Percentiles rank a stretch among this genome's conserved stretches.
Conservation (phyloP, 2,888 invertebrate species). For the Orchesella flavescens region DNA sequence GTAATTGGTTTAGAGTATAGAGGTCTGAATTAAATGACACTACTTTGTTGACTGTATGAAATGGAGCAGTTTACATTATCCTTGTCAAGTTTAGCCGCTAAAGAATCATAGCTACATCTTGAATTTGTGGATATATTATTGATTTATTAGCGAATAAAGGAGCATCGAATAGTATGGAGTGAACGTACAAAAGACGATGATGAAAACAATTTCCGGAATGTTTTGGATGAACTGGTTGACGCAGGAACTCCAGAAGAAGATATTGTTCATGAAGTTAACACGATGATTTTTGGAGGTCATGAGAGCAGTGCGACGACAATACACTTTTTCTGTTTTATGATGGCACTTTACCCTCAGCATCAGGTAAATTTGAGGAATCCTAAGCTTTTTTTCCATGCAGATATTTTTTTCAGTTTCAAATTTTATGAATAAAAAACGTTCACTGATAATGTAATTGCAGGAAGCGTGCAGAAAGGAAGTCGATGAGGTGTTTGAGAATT, state of each 20-base stretch:
- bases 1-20: too few relatives aligned
- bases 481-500: not conserved
- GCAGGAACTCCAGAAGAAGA: not conserved
- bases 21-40: too few relatives aligned
- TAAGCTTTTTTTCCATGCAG: too few relatives aligned
- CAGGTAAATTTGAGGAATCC: not conserved
- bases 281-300: slow-evolving; percentile 24
- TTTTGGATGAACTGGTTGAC: slow-evolving; percentile 8
- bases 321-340: not conserved
- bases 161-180: not conserved
- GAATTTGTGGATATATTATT: not conserved
- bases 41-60: too few relatives aligned
- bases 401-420: too few relatives aligned
- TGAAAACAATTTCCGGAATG: not conserved
- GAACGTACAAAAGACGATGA: not conserved
- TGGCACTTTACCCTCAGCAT: not conserved
- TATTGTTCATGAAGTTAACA: slow-evolving; percentile 5
- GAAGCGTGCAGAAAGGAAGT: not conserved
- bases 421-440: too few relatives aligned
- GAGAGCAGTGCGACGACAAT: not conserved
- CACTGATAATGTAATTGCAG: too few relatives aligned
- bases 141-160: not conserved
- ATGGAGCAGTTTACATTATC: too few relatives aligned
- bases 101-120: too few relatives aligned
- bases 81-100: too few relatives aligned